These are phyloP conservation scores for Prenolepis imparis DNA, from an alignment of 2,888 invertebrate genomes.

Conservation along the genomic window DNA sequence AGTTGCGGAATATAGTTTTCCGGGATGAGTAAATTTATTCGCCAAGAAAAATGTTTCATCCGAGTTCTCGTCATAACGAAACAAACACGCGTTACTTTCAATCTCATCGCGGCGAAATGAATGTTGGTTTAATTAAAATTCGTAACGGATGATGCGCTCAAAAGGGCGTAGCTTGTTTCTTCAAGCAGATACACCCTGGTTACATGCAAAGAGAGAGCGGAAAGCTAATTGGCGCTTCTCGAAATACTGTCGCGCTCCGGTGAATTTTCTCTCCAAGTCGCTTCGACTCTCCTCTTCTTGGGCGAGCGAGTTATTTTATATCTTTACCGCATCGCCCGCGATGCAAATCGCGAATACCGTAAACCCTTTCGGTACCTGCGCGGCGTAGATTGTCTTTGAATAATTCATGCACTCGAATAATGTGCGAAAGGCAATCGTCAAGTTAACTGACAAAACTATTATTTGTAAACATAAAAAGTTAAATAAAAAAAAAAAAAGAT, in stretches of 20 bases:
- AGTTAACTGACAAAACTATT: background rate
- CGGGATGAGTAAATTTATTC: background rate
- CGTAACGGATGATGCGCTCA: conserved; percentile 54
- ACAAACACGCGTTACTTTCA: conserved; percentile 10
- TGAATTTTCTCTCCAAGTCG: conserved; percentile 17
- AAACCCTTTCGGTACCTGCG: conserved; percentile 30
- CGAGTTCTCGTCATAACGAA: background rate
- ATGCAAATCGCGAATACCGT: conserved; percentile 18
- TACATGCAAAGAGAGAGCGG: conserved; percentile 41
- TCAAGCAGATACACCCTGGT: conserved; percentile 38
- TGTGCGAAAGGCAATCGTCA: background rate
- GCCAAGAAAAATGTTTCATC: background rate
- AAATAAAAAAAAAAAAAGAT: too few species aligned
- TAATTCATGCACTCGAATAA: conserved; percentile 19
- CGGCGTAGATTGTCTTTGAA: conserved; percentile 26
- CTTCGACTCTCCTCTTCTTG: conserved; percentile 16
- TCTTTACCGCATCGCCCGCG: background rate
- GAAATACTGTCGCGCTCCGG: conserved; percentile 62
- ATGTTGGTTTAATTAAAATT: conserved; percentile 68
- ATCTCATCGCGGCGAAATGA: conserved; percentile 20
- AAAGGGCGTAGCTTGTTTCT: conserved; percentile 60
- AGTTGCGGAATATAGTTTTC: background rate
- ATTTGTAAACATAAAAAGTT: background rate
- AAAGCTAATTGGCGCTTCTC: conserved; percentile 73
- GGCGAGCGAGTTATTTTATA: background rate